These are phyloP conservation scores for Clistopyga incitator DNA, from an alignment of 2,888 invertebrate genomes.

Conservation along the genomic window DNA sequence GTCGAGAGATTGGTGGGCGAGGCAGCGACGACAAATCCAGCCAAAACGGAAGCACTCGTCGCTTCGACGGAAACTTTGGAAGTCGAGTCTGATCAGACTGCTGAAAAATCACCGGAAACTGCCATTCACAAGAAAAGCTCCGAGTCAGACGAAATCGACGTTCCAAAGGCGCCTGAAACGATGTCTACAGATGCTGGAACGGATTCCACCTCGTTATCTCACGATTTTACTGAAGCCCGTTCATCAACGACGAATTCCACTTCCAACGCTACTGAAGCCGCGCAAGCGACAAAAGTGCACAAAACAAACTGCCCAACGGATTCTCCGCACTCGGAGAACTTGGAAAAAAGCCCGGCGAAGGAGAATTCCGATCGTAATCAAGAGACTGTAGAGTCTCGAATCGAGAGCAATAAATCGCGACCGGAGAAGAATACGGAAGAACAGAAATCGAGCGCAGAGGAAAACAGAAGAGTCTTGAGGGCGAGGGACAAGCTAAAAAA, in stretches of 20 bases:
- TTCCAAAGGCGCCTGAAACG: background rate
- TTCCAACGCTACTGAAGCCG: background rate
- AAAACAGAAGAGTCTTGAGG: slow-evolving; percentile 78
- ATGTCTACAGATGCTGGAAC: background rate
- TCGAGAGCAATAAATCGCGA: slow-evolving; percentile 36
- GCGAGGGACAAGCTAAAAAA: slow-evolving; percentile 77
- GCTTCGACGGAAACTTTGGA: slow-evolving; percentile 16
- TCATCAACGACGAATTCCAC: slow-evolving; percentile 1
- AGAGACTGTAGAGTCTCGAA: slow-evolving; percentile 38
- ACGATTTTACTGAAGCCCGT: background rate
- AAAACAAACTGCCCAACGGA: slow-evolving; percentile 17
- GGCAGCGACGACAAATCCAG: slow-evolving; percentile 44
- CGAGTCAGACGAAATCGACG: slow-evolving; percentile 18
- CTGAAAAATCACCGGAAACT: slow-evolving; percentile 27
- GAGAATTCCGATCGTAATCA: slow-evolving; percentile 35
- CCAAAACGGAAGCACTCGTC: background rate
- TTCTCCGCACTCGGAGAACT: background rate
- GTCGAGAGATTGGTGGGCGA: slow-evolving; percentile 78
- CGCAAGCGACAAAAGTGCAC: slow-evolving; percentile 18
- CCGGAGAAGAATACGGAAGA: slow-evolving; percentile 65
- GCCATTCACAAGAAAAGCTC: background rate
- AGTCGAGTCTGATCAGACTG: background rate
- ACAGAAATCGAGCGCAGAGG: slow-evolving; percentile 72
- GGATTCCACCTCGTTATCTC: background rate
- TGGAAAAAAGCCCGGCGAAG: slow-evolving; percentile 26